Percentiles rank a stretch among this genome's conserved stretches.
phyloP scores from a whole-genome alignment of 2,888 invertebrate species.

The Drosophila koepferae region DNA sequence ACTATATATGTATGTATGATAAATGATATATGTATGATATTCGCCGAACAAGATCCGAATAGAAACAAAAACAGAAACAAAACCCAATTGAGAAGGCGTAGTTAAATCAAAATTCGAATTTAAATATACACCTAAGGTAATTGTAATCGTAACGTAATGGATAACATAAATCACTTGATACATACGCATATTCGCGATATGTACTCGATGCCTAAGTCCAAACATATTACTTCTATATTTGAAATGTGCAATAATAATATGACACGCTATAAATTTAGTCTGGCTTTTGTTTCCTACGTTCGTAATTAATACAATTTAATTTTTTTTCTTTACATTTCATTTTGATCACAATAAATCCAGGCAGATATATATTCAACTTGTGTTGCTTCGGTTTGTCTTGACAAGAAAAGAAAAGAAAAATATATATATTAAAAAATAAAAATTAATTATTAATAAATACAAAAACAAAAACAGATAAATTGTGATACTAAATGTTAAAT shows the following conservation, averaged over 20 bases:
- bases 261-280: constrained; percentile 74
- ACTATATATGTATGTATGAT: constrained; percentile 19
- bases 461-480: constrained; percentile 68
- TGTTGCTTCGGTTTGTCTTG: constrained; percentile 60
- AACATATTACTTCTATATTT: constrained; percentile 53
- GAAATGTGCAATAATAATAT: constrained; percentile 73
- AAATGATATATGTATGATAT: constrained; percentile 20
- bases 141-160: constrained; percentile 29
- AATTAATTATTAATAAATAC: constrained; percentile 6
- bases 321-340: too few relatives aligned
- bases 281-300: constrained; percentile 77
- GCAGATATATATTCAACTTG: constrained; percentile 47
- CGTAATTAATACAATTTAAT: constrained; percentile 47
- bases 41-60: constrained; percentile 33
- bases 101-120: constrained; percentile 83
- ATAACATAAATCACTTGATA: constrained; percentile 31
- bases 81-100: constrained; percentile 51
- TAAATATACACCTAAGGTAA: constrained; percentile 68
- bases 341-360: constrained; percentile 49
- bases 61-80: too few relatives aligned
- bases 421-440: constrained; percentile 1
- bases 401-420: constrained; percentile 35
- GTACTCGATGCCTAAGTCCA: constrained; percentile 32
- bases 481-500: constrained; percentile 78
- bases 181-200: constrained; percentile 10